phyloP scores from a whole-genome alignment of 2,113 vertebrate species.

The Colius striatus region DNA sequence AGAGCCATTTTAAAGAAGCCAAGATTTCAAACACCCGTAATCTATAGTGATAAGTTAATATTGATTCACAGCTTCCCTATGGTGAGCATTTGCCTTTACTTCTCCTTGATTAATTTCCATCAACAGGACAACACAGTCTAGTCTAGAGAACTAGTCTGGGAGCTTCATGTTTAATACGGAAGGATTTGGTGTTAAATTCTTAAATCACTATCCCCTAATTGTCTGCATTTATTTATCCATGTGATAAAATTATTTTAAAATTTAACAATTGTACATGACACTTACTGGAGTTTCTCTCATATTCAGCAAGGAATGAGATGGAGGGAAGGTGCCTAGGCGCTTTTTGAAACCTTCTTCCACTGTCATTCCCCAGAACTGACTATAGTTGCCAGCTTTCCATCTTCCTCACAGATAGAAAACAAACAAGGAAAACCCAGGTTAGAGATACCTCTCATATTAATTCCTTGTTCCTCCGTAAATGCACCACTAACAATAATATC shows the following conservation, averaged over 20 bases:
- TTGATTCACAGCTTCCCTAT: not conserved
- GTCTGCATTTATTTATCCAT: not conserved
- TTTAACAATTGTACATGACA: not conserved
- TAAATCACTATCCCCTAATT: not conserved
- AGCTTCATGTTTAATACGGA: not conserved
- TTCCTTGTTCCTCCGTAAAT: not conserved
- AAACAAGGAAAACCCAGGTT: not conserved
- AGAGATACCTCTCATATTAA: not conserved
- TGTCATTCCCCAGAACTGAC: constrained; percentile 81
- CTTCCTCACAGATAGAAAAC: constrained; percentile 60
- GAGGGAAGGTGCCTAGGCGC: constrained; percentile 76
- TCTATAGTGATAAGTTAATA: not conserved
- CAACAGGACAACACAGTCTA: not conserved
- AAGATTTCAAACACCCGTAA: not conserved
- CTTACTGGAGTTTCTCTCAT: constrained; percentile 75
- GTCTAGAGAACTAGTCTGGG: not conserved
- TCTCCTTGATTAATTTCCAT: not conserved
- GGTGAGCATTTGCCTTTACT: not conserved
- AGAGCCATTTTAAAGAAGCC: not conserved
- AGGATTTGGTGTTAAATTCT: not conserved
- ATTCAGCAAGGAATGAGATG: constrained; percentile 70
- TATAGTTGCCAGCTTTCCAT: constrained; percentile 81
- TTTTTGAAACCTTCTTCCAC: constrained; percentile 77
- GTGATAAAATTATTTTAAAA: not conserved
- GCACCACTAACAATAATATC: not conserved